Conservation (phyloP, 2,888 invertebrate genomes). For the Dasypogon diadema region DNA sequence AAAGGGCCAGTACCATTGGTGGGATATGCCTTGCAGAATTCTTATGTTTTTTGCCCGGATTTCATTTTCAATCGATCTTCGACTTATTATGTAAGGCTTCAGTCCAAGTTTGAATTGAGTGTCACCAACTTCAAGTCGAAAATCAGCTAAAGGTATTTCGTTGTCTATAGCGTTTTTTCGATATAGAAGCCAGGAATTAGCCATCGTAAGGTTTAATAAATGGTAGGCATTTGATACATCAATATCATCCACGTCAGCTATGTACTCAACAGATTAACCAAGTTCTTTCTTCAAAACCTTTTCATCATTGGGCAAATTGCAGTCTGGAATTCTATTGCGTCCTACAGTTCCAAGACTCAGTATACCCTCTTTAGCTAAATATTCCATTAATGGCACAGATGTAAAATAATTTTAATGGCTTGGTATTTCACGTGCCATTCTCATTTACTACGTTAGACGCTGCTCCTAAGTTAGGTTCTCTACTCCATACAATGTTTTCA, state of each 20-base stretch:
- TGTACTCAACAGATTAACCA: no score
- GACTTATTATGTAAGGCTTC: conserved; percentile 11
- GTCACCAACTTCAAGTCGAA: conserved; percentile 46
- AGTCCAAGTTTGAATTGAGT: conserved; percentile 5
- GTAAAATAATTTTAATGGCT: no score
- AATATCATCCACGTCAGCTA: no score
- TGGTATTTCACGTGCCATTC: no score
- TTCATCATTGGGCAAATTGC: background rate
- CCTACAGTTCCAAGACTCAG: background rate
- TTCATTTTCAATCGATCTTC: conserved; percentile 49
- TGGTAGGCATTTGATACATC: no score
- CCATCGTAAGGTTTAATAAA: no score
- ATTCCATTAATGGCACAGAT: background rate
- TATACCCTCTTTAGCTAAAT: background rate
- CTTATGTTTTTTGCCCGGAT: conserved; percentile 53
- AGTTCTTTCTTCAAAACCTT: no score
- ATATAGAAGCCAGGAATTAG: no score
- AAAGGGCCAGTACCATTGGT: conserved; percentile 54
- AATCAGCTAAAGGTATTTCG: conserved; percentile 47
- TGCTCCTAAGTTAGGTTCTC: no score
- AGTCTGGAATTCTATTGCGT: background rate
- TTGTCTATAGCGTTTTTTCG: conserved; percentile 31
- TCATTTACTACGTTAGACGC: no score
- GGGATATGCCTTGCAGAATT: conserved; percentile 58
- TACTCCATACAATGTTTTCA: conserved; percentile 53